Evolutionary conservation across 1,140 invertebrate species (phyloP).

Genomic region (Ooceraea biroi): DNA sequence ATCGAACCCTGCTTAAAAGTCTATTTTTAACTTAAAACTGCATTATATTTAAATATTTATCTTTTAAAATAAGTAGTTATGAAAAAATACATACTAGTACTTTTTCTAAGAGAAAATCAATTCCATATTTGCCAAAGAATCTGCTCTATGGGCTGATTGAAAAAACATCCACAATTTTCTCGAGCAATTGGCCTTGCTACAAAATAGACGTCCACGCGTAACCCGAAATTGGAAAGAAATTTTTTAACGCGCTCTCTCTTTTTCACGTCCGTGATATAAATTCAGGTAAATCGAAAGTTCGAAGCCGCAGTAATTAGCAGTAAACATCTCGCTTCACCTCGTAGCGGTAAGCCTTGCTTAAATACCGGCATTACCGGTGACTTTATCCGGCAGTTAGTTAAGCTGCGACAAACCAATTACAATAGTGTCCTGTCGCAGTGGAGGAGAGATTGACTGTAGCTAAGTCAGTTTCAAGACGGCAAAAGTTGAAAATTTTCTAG

Average conservation of each 20-base stretch:
- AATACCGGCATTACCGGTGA: conserved; percentile 67
- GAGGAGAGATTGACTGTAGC: conserved; percentile 65
- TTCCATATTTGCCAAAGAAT: not conserved
- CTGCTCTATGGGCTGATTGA: not conserved
- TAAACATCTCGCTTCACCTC: conserved; percentile 71
- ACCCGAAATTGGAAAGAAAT: conserved; percentile 38
- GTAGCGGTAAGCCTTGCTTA: conserved; percentile 71
- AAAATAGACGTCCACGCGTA: not conserved
- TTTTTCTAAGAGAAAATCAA: conserved; percentile 16
- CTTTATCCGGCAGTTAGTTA: conserved; percentile 76
- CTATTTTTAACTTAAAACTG: conserved; percentile 11
- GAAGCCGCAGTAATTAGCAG: conserved; percentile 73
- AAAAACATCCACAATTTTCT: conserved; percentile 25
- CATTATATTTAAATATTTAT: conserved; percentile 1
- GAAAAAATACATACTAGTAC: not conserved
- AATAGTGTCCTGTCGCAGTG: conserved; percentile 44
- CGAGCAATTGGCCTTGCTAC: not conserved
- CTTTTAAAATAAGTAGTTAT: not conserved
- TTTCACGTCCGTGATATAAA: conserved; percentile 44
- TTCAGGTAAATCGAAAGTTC: conserved; percentile 64
- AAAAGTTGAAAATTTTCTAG: not conserved
- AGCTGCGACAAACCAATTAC: conserved; percentile 76
- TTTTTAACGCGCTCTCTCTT: conserved; percentile 13
- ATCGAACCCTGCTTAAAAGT: not conserved
- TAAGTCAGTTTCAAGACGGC: conserved; percentile 52